Evolutionary conservation across 1,140 invertebrate species (phyloP).

Genomic region (Aporrectodea caliginosa): DNA sequence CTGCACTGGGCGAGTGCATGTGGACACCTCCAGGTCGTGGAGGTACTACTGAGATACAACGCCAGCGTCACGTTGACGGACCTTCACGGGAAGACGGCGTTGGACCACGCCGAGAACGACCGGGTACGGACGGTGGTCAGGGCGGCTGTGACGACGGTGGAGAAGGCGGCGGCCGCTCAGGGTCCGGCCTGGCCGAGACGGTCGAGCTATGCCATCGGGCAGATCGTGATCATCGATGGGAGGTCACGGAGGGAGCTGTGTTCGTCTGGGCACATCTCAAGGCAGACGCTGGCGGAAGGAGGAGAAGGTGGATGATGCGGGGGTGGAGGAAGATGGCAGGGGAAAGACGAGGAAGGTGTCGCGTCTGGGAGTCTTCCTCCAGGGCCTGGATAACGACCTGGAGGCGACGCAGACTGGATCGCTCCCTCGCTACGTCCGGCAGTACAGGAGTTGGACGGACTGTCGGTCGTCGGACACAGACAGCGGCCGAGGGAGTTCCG

Average conservation of each 20-base stretch:
- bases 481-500: neutral
- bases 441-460: neutral
- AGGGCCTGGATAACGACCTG: too few relatives aligned
- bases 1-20: constrained; percentile 30
- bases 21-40: constrained; percentile 1
- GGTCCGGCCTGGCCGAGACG: neutral
- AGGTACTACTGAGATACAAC: neutral
- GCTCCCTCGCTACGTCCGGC: too few relatives aligned
- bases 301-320: neutral
- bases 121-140: neutral
- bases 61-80: neutral
- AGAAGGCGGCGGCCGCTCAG: neutral
- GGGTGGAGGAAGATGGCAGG: too few relatives aligned
- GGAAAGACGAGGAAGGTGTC: too few relatives aligned
- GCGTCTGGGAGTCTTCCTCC: too few relatives aligned
- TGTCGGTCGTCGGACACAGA: neutral
- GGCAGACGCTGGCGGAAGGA: neutral
- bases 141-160: too few relatives aligned
- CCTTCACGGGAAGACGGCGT: neutral
- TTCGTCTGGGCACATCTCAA: neutral
- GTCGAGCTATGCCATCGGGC: neutral
- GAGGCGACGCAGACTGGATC: too few relatives aligned
- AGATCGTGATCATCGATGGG: neutral
- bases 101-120: neutral
- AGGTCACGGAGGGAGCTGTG: neutral